Evolutionary conservation across 2,888 invertebrate genomes (phyloP), one percentile per base, ranked within the genome.

Genomic region (Trissolcus brochymenae): DNA sequence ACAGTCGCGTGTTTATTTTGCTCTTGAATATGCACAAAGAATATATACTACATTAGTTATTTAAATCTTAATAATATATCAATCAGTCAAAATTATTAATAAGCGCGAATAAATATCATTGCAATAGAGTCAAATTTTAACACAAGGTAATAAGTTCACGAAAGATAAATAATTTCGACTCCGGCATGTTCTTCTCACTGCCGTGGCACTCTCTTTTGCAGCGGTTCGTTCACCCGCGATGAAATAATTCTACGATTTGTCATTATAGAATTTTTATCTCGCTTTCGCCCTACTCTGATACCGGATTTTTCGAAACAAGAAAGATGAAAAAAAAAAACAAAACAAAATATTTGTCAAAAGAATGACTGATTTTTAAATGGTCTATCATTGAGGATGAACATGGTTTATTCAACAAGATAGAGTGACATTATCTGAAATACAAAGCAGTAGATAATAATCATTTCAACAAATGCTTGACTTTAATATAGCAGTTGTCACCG

Each of bases 351-450:
- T 66, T 60, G 19, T 50, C 51, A 57, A 62, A 51, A 57, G 64
- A 62, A 75, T 67, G 74, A 74, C 43, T 56, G 74, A 68, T 64
- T 64, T 75, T 60, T 75, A 68, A 68, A 68, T 57, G 62, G 53
- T 56, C 61, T 66, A 61, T 56, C 55, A 61, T 60, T 67, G 51
- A 57, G 40, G 41, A 43, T 74, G 55, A 40, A 74, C 53, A 62
- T 53, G 14, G 61, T 54, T 29, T 60, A 49, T 60, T 72, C n/a
- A 51, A 25, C 0, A 19, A 4, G 56, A 73, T 73, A 74, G 56
- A 57, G n/a, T 29, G 40, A 13, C 61, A 57, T 56, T 67, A 74
- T 67, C 73, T 74, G n/a, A 60, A 74, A 74, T 53, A 56, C 49
- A 74, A 61, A 60, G 16, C n/a, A 41, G 1, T 35, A 35, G 60